Base-by-base conservation (phyloP, 2,888 invertebrate species). In the Tetranychus piercei region DNA sequence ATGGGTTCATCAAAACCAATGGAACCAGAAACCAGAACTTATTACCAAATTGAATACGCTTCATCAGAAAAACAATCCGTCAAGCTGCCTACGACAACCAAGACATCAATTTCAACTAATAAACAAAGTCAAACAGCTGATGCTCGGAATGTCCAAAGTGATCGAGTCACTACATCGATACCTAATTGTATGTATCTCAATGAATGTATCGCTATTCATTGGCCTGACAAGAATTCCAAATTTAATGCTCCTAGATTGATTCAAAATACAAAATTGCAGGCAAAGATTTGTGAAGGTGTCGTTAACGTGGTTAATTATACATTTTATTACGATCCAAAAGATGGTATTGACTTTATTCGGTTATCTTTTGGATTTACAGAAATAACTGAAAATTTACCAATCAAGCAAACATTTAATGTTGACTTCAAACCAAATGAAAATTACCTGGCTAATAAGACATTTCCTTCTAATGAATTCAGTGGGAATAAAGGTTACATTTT, bases 401-500 rank as follows among this genome's bases (percentile, higher is more conserved):
- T 69, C 20, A 20, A 22, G 6, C 69, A 69, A 22, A 20, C 22
- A 22, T 69, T 69, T 11, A 69, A 69, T 20, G 69, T 69, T 8
- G 11, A 11, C 34, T 69, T 20, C 34, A 69, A 69, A 23, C 69
- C 20, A 22, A 69, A 23, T 69, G 69, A 69, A 20, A 23, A 23
- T 23, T 69, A 69, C 11, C 11, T 69, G 69, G 20, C 8, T 15
- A 69, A 69, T 23, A 69, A 69, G 20, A 20, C 69, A 11, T 11
- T 23, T 23, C 20, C 34, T 23, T 11, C n/a, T 7, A 7, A 23
- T 23, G 20, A 69, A 22, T 69, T 23, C 34, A 91, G 90, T 82
- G 91, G 91, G 5, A 89, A 88, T 81, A 90, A 90, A 1, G 91
- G 91, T 5, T 92, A 92, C 80, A 80, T 87, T 7, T 79, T 83